Base-by-base conservation (phyloP, 2,113 vertebrate species). In the Phoxinus phoxinus region DNA sequence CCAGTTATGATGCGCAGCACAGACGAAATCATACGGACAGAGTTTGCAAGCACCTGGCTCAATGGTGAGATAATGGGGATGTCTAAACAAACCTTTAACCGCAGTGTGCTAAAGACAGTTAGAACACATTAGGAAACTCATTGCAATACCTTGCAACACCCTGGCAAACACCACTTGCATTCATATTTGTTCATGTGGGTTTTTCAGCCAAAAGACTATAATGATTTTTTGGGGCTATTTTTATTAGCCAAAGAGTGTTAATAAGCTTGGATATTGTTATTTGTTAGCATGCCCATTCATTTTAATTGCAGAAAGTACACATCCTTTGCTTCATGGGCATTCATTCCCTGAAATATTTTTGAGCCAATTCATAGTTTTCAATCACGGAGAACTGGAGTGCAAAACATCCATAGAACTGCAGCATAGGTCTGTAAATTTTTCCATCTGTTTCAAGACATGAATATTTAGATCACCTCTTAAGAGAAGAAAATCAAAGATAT, bases 41-140 rank as follows among this genome's bases (percentile, higher is more conserved):
- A 96, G 27, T 93, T 94, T 84, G 93, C 92, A 90, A 90, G 65
- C 25, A 92, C 91, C 7, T 96, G 94, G 95, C 93, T 96, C 11
- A 91, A 94, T 15, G 94, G 96, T 96, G 32, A 83, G 63, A 74
- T 6, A 59, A 44, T 12, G 8, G 17, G 37, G 8, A 76, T n/a
- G 9, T 21, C 25, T 21, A n/a, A 46, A 23, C 65, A 37, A 32
- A 32, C 27, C 19, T n/a, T 3, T 7, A 27, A 15, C 3, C 2
- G 19, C 53, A 51, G 6, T 73, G 37, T 73, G 71, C 35, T 71
- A 15, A 25, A 44, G 25, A 72, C 19, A n/a, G 37, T 10, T 3
- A 44, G 4, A 73, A 37, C 17, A 4, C 35, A 11, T 37, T 37
- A 11, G 23, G 2, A 44, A n/a, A 15, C 71, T 73, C 6, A 46